Percentiles rank a stretch among this genome's conserved stretches.
Conservation (phyloP, 1,140 invertebrate genomes). For the Formica selysi region DNA sequence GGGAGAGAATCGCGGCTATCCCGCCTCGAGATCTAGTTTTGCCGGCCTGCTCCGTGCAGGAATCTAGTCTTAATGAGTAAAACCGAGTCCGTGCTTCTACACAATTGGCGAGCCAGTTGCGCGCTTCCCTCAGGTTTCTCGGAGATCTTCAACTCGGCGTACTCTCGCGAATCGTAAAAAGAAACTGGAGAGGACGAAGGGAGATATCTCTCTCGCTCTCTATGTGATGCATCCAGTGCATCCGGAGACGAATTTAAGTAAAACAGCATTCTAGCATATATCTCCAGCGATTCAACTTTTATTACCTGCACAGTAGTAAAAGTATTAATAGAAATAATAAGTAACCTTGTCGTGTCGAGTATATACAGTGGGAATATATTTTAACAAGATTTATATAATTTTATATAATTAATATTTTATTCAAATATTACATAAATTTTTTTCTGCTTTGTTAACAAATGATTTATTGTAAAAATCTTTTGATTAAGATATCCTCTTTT, state of each 20-base stretch:
- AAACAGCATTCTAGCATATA: neutral
- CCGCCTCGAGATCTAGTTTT: slow-evolving; percentile 81
- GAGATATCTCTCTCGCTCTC: neutral
- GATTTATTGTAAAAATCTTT: neutral
- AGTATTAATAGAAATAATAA: neutral
- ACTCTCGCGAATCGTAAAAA: slow-evolving; percentile 56
- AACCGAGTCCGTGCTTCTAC: slow-evolving; percentile 78
- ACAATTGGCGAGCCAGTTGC: slow-evolving; percentile 56
- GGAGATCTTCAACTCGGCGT: slow-evolving; percentile 16
- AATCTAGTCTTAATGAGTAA: slow-evolving; percentile 86
- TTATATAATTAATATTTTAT: neutral
- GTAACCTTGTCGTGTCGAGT: neutral
- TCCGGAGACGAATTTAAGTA: slow-evolving; percentile 7
- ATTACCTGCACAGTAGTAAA: too few relatives aligned
- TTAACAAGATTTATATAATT: neutral
- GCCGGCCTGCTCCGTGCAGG: slow-evolving; percentile 80
- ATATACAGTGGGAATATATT: neutral
- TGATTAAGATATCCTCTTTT: neutral
- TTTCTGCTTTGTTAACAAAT: neutral
- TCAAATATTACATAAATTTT: neutral
- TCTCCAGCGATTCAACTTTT: neutral
- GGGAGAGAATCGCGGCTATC: slow-evolving; percentile 75
- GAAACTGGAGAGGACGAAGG: slow-evolving; percentile 40
- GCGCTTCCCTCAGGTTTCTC: slow-evolving; percentile 58
- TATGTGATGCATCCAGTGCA: slow-evolving; percentile 2